Evolutionary conservation across 2,797 vertebrate species (phyloP).

Genomic region (Cyprinodon diabolis): DNA sequence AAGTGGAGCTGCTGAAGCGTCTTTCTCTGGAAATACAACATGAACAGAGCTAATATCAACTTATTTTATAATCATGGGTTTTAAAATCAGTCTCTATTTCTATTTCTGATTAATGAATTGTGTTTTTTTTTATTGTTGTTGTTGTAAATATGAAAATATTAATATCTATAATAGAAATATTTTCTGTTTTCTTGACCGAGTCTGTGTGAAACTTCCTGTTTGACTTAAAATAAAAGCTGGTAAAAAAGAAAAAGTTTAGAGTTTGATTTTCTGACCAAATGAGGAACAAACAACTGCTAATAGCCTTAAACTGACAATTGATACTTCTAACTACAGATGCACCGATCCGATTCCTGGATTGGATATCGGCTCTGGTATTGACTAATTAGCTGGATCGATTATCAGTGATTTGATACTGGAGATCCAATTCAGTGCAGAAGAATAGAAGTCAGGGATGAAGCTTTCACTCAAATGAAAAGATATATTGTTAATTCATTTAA

Average conservation of each 20-base stretch:
- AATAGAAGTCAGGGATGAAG: too few species aligned
- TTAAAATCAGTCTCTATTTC: neutral
- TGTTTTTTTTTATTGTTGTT: rapidly evolving
- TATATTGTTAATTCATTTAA: too few species aligned
- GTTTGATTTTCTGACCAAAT: neutral
- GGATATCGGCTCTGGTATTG: too few species aligned
- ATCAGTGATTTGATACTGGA: too few species aligned
- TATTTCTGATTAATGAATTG: neutral
- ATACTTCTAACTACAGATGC: too few species aligned
- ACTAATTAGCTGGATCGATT: too few species aligned
- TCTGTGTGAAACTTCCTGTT: conserved; percentile 1
- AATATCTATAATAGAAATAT: neutral
- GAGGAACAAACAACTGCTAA: neutral
- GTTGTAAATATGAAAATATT: conserved; percentile 5
- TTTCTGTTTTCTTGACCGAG: neutral
- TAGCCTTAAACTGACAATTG: too few species aligned
- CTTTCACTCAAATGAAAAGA: too few species aligned
- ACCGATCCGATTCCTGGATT: too few species aligned
- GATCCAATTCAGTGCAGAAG: too few species aligned
- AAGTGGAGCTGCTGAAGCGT: neutral
- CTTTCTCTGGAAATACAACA: neutral
- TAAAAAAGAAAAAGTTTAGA: neutral
- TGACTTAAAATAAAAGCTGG: conserved; percentile 3
- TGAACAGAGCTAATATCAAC: neutral
- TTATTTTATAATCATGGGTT: neutral